Base-by-base conservation (phyloP, 2,113 vertebrate genomes). In the Nycticebus coucang region DNA sequence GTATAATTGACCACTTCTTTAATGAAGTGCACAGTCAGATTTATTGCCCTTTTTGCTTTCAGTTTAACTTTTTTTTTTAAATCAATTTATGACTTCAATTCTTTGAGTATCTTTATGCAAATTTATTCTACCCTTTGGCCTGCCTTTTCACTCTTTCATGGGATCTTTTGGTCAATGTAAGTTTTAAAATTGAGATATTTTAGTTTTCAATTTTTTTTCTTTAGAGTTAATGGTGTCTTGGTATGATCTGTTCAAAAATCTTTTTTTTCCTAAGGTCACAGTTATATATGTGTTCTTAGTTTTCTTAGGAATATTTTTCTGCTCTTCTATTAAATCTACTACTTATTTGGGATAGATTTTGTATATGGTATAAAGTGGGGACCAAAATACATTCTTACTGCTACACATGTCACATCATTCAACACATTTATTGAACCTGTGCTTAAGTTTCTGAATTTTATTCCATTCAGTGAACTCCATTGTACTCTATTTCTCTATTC, bases 31-130 rank as follows among this genome's bases (percentile, higher is more conserved):
- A 33, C 79, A 37, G 35, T 80, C 74, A 93, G 57, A 90, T 80
- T 35, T 95, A 30, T 59, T 86, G 50, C 35, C 30, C 22, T 26
- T 33, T 59, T 93, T 86, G 85, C 64, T 68, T 93, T 95, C 24
- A 22, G 7, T 2, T 35, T 90, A 3, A 60, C 15, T 80, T 4
- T 55, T 89, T 74, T 55, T 24, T 7, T 50, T 50, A 9, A 9
- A 50, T 50, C 45, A 57, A 75, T 82, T 45, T 57, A 64, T 41
- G n/a, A n/a, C 74, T 89, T 74, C 26, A 83, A 62, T 57, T 68
- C 8, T 50, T 89, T 77, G 24, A 37, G 14, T 77, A 78, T 78
- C 59, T 90, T 18, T 60, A 69, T 75, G 6, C 11, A 89, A 26
- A 55, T 69, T 21, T 50, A 62, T 68, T 68, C 30, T 83, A 64